Percentiles rank a stretch among this genome's conserved stretches.
Conservation (phyloP, 2,113 vertebrate genomes). For the Ctenodactylus gundi region DNA sequence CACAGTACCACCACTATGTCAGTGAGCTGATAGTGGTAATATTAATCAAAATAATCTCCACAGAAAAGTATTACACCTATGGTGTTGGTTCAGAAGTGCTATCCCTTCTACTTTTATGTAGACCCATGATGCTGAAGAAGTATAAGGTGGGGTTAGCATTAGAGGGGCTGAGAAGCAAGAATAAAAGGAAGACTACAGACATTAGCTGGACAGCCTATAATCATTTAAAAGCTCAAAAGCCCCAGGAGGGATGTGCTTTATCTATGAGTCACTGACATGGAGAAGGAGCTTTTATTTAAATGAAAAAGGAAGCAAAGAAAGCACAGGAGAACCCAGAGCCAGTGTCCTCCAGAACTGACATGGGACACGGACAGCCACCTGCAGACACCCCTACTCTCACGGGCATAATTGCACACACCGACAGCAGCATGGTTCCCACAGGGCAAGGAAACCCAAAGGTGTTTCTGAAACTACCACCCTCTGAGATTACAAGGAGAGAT, state of each 20-base stretch:
- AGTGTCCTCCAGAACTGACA: neutral
- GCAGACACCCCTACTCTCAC: rapidly evolving
- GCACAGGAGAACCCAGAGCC: neutral
- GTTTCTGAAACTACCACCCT: neutral
- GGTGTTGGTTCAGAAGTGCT: neutral
- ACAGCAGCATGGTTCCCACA: rapidly evolving
- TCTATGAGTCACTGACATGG: neutral
- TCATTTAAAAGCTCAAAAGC: neutral
- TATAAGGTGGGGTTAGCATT: neutral
- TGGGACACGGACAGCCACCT: neutral
- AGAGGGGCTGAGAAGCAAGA: neutral
- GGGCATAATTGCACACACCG: rapidly evolving
- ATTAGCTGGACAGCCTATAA: neutral
- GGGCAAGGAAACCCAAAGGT: neutral
- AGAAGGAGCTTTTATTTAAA: neutral
- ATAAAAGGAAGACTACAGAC: neutral
- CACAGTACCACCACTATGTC: neutral
- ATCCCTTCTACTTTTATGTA: neutral
- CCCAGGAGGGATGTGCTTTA: neutral
- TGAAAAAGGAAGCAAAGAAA: neutral
- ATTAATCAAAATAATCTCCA: neutral
- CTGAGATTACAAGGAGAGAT: rapidly evolving
- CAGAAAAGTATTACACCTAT: neutral
- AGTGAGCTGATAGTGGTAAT: neutral
- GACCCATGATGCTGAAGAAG: neutral